Percentiles rank a stretch among this genome's conserved stretches.
These are phyloP conservation scores for Mixornis gularis DNA, from an alignment of 2,113 vertebrate species.

Conservation along the genomic window DNA sequence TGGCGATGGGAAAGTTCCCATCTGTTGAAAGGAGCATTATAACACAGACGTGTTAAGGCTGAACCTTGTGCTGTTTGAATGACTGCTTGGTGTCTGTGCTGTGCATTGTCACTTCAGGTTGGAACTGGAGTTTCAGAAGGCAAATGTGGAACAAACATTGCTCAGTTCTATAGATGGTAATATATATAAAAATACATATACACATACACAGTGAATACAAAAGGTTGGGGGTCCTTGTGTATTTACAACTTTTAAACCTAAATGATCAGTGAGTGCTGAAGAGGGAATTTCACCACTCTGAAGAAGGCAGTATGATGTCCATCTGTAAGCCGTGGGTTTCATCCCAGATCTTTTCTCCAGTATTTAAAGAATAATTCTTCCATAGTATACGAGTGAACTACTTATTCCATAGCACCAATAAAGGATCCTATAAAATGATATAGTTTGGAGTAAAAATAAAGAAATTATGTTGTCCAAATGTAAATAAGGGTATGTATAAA, in stretches of 20 bases:
- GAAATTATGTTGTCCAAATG: not conserved
- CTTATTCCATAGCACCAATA: not conserved
- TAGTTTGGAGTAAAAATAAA: not conserved
- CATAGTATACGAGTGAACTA: not conserved
- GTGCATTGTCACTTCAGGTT: not conserved
- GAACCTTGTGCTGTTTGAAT: fast-evolving
- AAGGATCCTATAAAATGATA: not conserved
- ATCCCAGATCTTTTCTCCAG: not conserved
- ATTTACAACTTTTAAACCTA: not conserved
- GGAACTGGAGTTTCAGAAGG: not conserved
- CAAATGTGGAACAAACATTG: not conserved
- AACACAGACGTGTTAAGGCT: not conserved
- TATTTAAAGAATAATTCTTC: not conserved
- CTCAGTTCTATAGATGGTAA: not conserved
- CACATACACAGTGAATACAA: not conserved
- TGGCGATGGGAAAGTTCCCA: not conserved
- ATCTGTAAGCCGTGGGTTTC: not conserved
- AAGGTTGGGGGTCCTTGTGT: not conserved
- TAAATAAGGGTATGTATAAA: not conserved
- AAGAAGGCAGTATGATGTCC: not conserved
- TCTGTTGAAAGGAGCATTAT: not conserved
- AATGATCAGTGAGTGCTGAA: not conserved
- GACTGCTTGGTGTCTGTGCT: not conserved
- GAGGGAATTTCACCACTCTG: not conserved
- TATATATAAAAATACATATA: too few relatives aligned